phyloP scores from a whole-genome alignment of 2,797 vertebrate genomes.

The Glyptemys insculpta region DNA sequence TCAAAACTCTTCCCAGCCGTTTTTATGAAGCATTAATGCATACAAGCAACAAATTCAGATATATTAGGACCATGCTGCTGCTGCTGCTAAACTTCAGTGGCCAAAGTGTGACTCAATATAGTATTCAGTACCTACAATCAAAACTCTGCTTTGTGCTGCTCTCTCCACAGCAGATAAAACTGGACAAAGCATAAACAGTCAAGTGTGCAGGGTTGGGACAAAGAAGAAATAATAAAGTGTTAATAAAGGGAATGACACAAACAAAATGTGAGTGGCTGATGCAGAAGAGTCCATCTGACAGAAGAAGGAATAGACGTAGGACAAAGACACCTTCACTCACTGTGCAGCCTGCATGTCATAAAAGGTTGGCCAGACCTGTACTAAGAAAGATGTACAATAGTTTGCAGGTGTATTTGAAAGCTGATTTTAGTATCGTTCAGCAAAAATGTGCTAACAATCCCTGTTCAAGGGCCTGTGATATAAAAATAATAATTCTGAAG shows the following conservation, averaged over 20 bases:
- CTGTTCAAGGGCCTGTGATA: neutral
- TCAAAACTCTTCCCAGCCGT: neutral
- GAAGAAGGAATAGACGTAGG: conserved; percentile 6
- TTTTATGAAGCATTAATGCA: neutral
- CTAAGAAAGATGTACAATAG: neutral
- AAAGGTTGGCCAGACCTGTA: neutral
- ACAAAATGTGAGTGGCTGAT: conserved; percentile 20
- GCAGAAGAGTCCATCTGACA: conserved; percentile 11
- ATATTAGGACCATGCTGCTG: neutral
- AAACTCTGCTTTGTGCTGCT: conserved; percentile 26
- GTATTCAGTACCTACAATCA: neutral
- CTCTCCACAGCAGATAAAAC: conserved; percentile 6
- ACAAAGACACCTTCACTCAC: conserved; percentile 13
- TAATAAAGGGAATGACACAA: conserved; percentile 25
- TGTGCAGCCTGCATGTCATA: neutral
- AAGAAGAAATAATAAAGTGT: conserved; percentile 62
- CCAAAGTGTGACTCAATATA: neutral
- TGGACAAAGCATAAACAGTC: conserved; percentile 25
- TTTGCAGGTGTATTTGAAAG: conserved; percentile 15
- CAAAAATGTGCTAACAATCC: neutral
- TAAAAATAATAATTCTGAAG: neutral
- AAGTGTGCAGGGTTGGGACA: conserved; percentile 33
- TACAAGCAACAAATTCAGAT: neutral
- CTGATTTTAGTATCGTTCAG: neutral
- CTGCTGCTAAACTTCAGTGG: neutral